phyloP scores from a whole-genome alignment of 2,888 invertebrate genomes.

The Ophion costatus region DNA sequence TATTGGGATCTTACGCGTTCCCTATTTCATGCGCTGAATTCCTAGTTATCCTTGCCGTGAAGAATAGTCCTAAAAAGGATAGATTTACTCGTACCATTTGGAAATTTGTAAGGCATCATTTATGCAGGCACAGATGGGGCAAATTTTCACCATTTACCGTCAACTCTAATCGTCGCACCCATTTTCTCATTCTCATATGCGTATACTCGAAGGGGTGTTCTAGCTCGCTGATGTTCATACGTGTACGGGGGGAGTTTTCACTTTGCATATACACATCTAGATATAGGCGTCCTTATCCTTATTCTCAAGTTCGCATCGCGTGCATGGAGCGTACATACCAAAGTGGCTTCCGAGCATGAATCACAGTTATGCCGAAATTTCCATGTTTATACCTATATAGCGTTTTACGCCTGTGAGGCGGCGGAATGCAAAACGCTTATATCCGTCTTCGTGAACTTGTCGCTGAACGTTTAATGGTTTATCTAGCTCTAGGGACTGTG shows the following conservation, averaged over 20 bases:
- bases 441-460: conserved; percentile 46
- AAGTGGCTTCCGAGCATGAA: conserved; percentile 41
- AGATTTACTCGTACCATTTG: conserved; percentile 3
- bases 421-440: conserved; percentile 52
- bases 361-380: conserved; percentile 20
- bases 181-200: conserved; percentile 10
- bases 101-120: neutral
- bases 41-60: neutral
- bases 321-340: conserved; percentile 37
- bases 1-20: neutral
- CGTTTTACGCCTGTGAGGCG: conserved; percentile 25
- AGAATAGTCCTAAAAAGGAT: neutral
- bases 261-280: conserved; percentile 15
- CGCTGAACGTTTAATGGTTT: conserved; percentile 2
- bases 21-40: neutral
- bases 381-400: conserved; percentile 40
- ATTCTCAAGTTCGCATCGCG: conserved; percentile 20
- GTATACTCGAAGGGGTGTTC: conserved; percentile 20
- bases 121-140: neutral
- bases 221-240: conserved; percentile 33
- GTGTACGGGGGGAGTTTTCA: neutral
- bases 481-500: neutral
- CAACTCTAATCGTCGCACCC: conserved; percentile 14
- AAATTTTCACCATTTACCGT: conserved; percentile 8
- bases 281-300: conserved; percentile 5